Percentiles rank a stretch among this genome's conserved stretches.
Evolutionary conservation across 2,113 vertebrate genomes (phyloP).

Genomic region (Paralichthys olivaceus): DNA sequence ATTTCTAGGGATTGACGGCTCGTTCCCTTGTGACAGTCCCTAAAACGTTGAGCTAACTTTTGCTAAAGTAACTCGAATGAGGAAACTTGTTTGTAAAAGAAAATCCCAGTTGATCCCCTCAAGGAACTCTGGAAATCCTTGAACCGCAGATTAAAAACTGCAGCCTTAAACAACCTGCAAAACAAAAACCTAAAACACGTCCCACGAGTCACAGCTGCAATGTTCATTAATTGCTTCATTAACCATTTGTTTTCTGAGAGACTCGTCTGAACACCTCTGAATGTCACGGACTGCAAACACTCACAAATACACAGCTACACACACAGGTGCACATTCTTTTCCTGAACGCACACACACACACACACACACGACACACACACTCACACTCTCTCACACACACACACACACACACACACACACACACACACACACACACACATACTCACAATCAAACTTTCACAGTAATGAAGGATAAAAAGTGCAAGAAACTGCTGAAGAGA

Average conservation of each 20-base stretch:
- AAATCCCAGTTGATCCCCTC: constrained; percentile 31
- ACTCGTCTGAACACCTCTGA: constrained; percentile 51
- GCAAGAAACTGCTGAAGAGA: constrained; percentile 39
- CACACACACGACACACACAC: neutral
- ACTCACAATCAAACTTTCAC: constrained; percentile 44
- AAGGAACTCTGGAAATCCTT: constrained; percentile 47
- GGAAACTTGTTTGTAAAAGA: constrained; percentile 34
- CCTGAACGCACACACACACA: constrained; percentile 5
- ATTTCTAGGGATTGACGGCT: neutral
- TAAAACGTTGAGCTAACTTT: constrained; percentile 28
- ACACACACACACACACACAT: neutral
- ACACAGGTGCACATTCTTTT: constrained; percentile 12
- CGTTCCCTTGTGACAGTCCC: neutral
- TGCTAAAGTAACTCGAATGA: constrained; percentile 6
- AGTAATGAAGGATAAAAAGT: constrained; percentile 51
- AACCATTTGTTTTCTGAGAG: constrained; percentile 45
- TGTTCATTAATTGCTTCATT: constrained; percentile 70
- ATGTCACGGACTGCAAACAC: constrained; percentile 3
- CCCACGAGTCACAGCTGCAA: constrained; percentile 52
- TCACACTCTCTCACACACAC: neutral
- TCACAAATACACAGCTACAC: constrained; percentile 19
- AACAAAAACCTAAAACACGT: constrained; percentile 48
- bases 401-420: constrained; percentile 27
- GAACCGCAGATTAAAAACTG: constrained; percentile 25
- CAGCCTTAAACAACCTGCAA: constrained; percentile 52